Percentiles rank a stretch among this genome's conserved stretches.
phyloP scores from a whole-genome alignment of 2,888 invertebrate species.

The Drosophila atroscutellata region DNA sequence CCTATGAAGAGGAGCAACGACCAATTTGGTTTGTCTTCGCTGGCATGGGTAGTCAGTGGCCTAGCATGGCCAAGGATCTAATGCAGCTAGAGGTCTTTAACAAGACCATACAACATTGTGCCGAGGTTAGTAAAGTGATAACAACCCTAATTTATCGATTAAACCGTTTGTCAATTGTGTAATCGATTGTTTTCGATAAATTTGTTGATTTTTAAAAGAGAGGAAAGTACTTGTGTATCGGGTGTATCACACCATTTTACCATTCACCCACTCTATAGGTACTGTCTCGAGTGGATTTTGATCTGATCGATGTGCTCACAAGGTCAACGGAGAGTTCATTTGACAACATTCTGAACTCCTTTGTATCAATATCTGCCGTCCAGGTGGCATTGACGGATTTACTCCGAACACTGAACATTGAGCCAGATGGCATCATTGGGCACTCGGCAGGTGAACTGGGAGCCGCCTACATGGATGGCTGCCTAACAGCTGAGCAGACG shows the following conservation, averaged over 20 bases:
- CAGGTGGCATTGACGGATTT: constrained; percentile 97
- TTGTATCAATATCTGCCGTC: constrained; percentile 96
- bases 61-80: constrained; percentile 95
- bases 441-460: constrained; percentile 91
- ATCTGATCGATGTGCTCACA: constrained; percentile 91
- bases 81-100: constrained; percentile 93
- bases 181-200: neutral
- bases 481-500: constrained; percentile 96
- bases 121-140: constrained; percentile 84
- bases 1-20: constrained; percentile 87
- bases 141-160: neutral
- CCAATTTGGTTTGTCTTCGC: constrained; percentile 98
- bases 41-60: constrained; percentile 99
- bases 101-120: constrained; percentile 90
- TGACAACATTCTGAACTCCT: constrained; percentile 94
- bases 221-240: neutral
- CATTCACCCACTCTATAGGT: constrained; percentile 81
- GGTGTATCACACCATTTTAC: neutral
- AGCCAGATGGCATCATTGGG: constrained; percentile 97
- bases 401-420: constrained; percentile 89
- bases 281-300: constrained; percentile 91
- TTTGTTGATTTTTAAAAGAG: neutral
- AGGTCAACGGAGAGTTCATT: constrained; percentile 91
- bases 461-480: constrained; percentile 98
- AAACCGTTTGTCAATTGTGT: neutral